These are phyloP conservation scores for Phymanthus crucifer DNA, from an alignment of 92 coral and sea anemone species.

Conservation along the genomic window DNA sequence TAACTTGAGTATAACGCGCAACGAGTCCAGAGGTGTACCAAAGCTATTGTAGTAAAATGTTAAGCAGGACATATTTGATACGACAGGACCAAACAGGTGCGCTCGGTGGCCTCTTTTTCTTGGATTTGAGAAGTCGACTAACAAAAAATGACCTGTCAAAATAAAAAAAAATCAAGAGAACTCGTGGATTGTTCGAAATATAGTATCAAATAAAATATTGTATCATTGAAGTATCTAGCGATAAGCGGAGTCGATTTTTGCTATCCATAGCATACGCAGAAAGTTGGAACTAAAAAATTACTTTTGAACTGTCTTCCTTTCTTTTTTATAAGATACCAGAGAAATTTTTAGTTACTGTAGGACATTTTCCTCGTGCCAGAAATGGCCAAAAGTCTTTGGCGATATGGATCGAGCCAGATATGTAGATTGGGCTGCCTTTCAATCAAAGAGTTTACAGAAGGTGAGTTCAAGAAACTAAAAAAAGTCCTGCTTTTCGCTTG, in stretches of 20 bases:
- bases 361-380: too few species aligned
- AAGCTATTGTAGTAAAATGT: conserved; percentile 11
- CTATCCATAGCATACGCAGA: too few species aligned
- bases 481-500: not conserved
- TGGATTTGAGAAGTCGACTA: conserved; percentile 3
- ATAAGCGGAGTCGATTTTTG: too few species aligned
- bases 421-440: too few species aligned
- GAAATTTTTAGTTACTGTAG: too few species aligned
- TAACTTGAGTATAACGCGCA: conserved; percentile 1
- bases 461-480: too few species aligned
- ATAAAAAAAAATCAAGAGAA: not conserved
- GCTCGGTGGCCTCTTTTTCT: not conserved
- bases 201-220: not conserved
- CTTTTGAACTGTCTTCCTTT: too few species aligned
- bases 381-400: too few species aligned
- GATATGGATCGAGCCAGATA: too few species aligned
- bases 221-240: not conserved
- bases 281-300: too few species aligned
- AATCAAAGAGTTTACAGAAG: not conserved
- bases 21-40: conserved; percentile 8
- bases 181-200: too few species aligned
- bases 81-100: not conserved
- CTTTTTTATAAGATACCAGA: too few species aligned
- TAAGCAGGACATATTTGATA: conserved; percentile 8
- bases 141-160: not conserved